Conservation (phyloP, 2,888 invertebrate species). For the Lathronympha strigana region DNA sequence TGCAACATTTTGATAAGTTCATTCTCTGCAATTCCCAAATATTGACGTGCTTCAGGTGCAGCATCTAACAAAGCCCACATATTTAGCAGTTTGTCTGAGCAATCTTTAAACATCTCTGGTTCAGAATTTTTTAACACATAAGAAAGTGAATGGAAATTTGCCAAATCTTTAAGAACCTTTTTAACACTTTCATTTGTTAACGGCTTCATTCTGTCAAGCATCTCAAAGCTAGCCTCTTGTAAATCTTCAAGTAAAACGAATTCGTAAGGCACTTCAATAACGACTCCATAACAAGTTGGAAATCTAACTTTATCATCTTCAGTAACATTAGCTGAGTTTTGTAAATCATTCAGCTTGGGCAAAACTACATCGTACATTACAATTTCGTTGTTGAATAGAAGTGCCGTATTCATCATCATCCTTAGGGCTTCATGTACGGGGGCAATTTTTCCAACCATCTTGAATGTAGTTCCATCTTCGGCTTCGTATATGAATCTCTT, state of each 20-base stretch:
- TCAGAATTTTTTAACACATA: conserved; percentile 56
- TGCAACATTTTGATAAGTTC: conserved; percentile 47
- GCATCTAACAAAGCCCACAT: conserved; percentile 39
- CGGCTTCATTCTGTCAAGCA: conserved; percentile 56
- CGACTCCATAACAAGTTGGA: conserved; percentile 56
- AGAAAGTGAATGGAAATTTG: conserved; percentile 60
- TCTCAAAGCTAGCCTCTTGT: conserved; percentile 48
- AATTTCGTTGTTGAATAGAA: conserved; percentile 56
- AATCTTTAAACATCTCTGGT: conserved; percentile 48
- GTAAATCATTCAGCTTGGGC: conserved; percentile 55
- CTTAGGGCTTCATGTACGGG: conserved; percentile 48
- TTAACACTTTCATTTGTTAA: conserved; percentile 53
- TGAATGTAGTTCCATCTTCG: conserved; percentile 50
- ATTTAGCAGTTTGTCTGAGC: conserved; percentile 47
- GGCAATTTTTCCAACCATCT: conserved; percentile 63
- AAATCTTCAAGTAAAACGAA: conserved; percentile 62
- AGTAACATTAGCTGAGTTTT: conserved; percentile 52
- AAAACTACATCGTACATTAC: conserved; percentile 55
- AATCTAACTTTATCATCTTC: conserved; percentile 52
- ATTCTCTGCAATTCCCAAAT: conserved; percentile 44
- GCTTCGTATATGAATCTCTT: conserved; percentile 46
- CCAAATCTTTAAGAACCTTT: conserved; percentile 56
- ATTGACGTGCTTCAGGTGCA: background rate
- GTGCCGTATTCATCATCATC: conserved; percentile 40
- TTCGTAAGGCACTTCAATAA: conserved; percentile 53